Percentiles rank a stretch among this genome's conserved stretches.
These are phyloP conservation scores for Dunckerocampus dactyliophorus DNA, from an alignment of 2,113 vertebrate species.

Conservation along the genomic window DNA sequence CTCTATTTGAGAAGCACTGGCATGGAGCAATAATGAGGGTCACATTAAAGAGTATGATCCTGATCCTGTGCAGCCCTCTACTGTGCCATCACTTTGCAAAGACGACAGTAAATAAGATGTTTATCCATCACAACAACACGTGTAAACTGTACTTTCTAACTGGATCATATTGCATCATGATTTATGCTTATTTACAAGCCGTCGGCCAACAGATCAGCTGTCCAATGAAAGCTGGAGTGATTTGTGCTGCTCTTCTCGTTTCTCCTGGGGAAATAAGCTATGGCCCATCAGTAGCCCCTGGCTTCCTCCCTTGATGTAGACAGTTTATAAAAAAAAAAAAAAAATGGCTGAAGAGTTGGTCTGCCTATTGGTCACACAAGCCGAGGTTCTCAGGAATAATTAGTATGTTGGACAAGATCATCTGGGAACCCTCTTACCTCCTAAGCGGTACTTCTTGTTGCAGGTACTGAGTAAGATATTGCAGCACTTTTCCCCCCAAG, in stretches of 20 bases:
- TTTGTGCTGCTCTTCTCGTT: neutral
- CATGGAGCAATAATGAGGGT: no score
- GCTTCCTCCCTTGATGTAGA: neutral
- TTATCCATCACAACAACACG: neutral
- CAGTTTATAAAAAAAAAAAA: neutral
- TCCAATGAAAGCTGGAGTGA: neutral
- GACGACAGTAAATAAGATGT: no score
- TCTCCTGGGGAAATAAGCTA: neutral
- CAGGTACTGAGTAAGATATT: neutral
- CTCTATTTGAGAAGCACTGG: no score
- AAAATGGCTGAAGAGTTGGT: neutral
- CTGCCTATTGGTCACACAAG: neutral
- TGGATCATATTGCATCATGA: neutral
- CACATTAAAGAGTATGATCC: no score
- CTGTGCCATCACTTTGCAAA: no score
- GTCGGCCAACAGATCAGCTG: conserved; percentile 1
- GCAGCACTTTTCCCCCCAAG: conserved; percentile 2
- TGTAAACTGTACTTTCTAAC: neutral
- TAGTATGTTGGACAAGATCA: conserved; percentile 9
- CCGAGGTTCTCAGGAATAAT: conserved; percentile 4
- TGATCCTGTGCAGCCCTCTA: no score
- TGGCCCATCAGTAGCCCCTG: neutral
- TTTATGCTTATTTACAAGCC: neutral
- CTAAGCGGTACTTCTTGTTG: neutral
- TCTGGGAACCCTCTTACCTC: neutral